These are phyloP conservation scores for Sander lucioperca DNA, from an alignment of 2,113 vertebrate species.

Conservation along the genomic window DNA sequence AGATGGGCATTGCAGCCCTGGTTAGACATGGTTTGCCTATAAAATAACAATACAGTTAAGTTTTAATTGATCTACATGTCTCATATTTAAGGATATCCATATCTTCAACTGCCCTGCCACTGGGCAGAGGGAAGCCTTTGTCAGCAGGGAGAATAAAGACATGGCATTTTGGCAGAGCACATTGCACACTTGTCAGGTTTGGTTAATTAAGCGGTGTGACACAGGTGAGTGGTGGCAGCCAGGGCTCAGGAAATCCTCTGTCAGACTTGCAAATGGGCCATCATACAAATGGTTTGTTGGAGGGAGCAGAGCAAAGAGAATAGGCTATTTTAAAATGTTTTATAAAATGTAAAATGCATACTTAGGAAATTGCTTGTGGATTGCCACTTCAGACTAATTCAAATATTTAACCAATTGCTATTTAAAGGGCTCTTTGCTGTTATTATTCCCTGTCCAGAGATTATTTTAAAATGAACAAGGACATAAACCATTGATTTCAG, in stretches of 20 bases:
- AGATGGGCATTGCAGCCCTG: not conserved
- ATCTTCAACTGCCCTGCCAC: slow-evolving; percentile 11
- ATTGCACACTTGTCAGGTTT: slow-evolving; percentile 46
- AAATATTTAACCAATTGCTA: not conserved
- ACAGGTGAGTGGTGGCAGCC: slow-evolving; percentile 38
- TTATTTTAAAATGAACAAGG: not conserved
- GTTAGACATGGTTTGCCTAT: not conserved
- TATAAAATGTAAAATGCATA: not conserved
- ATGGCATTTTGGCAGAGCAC: slow-evolving; percentile 26
- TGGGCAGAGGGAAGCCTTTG: not conserved
- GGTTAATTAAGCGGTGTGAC: slow-evolving; percentile 35
- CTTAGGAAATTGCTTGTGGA: not conserved
- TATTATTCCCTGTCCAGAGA: not conserved
- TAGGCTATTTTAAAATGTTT: not conserved
- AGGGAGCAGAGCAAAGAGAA: slow-evolving; percentile 12
- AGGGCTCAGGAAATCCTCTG: slow-evolving; percentile 37
- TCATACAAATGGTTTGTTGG: slow-evolving; percentile 28
- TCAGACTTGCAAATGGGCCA: slow-evolving; percentile 10
- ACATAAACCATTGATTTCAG: not conserved
- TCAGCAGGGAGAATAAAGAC: slow-evolving; percentile 27
- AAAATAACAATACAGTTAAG: not conserved
- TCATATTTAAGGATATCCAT: not conserved
- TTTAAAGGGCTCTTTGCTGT: not conserved
- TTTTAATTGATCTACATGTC: slow-evolving; percentile 2
- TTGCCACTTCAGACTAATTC: not conserved